Conservation (phyloP, 2,888 invertebrate genomes). For the Oscheius sp. region DNA sequence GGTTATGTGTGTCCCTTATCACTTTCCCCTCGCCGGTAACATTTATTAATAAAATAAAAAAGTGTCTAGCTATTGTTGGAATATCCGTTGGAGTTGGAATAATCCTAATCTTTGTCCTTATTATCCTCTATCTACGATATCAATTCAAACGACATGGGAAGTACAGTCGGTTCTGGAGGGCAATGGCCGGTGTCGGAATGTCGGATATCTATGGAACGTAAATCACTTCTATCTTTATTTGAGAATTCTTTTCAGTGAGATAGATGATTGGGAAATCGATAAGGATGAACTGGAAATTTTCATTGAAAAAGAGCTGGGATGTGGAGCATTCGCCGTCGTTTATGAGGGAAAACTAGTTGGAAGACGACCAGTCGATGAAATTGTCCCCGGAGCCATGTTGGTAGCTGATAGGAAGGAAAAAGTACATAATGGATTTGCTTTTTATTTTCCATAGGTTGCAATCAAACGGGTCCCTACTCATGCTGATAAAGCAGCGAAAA, state of each 20-base stretch:
- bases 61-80: not conserved
- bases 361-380: not conserved
- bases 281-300: conserved; percentile 42
- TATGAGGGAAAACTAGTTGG: conserved; percentile 55
- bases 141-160: not conserved
- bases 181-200: not conserved
- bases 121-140: not conserved
- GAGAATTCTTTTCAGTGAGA: not conserved
- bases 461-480: conserved; percentile 2
- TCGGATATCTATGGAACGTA: not conserved
- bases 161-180: not conserved
- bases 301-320: conserved; percentile 51
- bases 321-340: conserved; percentile 60
- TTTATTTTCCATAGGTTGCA: not conserved
- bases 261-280: conserved; percentile 48
- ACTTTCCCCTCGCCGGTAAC: not conserved
- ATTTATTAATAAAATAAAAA: not conserved
- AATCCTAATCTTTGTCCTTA: not conserved
- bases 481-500: not conserved
- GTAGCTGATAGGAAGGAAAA: not conserved
- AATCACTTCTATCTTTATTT: not conserved
- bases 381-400: not conserved
- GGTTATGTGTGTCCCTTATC: not conserved
- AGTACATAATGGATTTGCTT: not conserved
- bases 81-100: not conserved